Evolutionary conservation across 2,888 invertebrate species (phyloP), one percentile per base, ranked within the genome.

Genomic region (Himalopsyche kuldschensis): DNA sequence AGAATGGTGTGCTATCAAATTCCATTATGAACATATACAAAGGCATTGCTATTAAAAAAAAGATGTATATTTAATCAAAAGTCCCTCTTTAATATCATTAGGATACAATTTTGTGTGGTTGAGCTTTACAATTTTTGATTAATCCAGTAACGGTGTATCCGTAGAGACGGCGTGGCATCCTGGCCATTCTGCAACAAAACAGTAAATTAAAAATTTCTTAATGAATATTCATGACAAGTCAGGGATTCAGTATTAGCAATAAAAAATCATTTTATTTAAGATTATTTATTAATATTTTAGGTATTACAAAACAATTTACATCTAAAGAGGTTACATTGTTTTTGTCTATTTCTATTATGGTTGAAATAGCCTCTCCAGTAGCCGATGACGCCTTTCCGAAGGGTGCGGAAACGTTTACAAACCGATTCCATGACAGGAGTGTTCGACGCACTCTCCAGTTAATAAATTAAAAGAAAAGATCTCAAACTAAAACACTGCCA

Each of bases 321-420:
- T 83, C 75, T 80, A 80, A 79, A 82, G 84, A 84, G 82, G 82
- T 80, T 84, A 84, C 82, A 84, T 82, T 89, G 89, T 92, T 92
- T 93, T 92, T 95, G 93, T 92, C 94, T 94, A 92, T 93, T 93
- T 91, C 94, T 93, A 93, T 94, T 95, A 92, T 94, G 93, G 93
- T 94, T 95, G 92, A 95, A 95, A 94, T 93, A 95, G 92, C 95
- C 95, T 93, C 93, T 95, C 95, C 95, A 95, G 93, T 93, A 93
- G 91, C 95, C 95, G 93, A 95, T 94, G 93, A 94, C 94, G 93
- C 94, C 94, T 93, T 93, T 94, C 91, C 93, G 92, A 89, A 92
- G 91, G 92, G 90, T 92, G 92, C 94, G 93, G 90, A 92, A 93
- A 90, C 91, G 92, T 89, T 93, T 91, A 89, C 92, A 92, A 91